Evolutionary conservation across 2,113 vertebrate genomes (phyloP), one percentile per base, ranked within the genome.

Genomic region (Pterocles orientalis): DNA sequence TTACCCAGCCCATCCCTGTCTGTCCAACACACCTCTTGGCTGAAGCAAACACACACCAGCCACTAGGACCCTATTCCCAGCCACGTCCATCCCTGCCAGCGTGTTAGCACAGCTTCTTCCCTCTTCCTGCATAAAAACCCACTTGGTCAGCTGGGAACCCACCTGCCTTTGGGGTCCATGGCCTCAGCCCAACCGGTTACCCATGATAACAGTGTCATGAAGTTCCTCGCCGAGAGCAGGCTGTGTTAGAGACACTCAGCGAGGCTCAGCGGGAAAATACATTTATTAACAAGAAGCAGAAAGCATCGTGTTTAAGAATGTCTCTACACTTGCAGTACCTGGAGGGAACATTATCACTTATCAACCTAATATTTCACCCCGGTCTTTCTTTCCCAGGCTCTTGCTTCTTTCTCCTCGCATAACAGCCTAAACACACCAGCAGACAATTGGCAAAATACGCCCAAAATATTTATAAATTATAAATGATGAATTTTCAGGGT

Each of bases 231-330:
- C 0, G 26, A 66, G 82, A 86, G 64, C 18, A 94, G 34, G 76
- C 64, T 64, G 24, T 41, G 16, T 72, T 68, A 65, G 26, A 83
- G 82, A 66, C 51, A 28, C 51, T 83, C 79, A 48, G 73, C 1
- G 14, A 93, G 80, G 77, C 86, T 75, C 88, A 90, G 86, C 9
- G 2, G 95, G 87, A 88, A 88, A 41, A 58, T 41, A 73, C 15
- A 71, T 95, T 90, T 86, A 82, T 96, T 95, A 94, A 68, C 69
- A 81, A 84, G 82, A 75, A 94, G 90, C 60, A 75, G 69, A 71
- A 75, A 94, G 56, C 82, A 12, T 62, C 3, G 0, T 71, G 48
- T 86, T 60, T 73, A 36, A 86, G 92, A 88, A 81, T 48, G 68
- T 86, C 76, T 78, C 83, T 62, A 8, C 34, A 48, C 64, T 75